Percentiles rank a stretch among this genome's conserved stretches.
Evolutionary conservation across 2,113 vertebrate genomes (phyloP).

Genomic region (Candoia aspera): DNA sequence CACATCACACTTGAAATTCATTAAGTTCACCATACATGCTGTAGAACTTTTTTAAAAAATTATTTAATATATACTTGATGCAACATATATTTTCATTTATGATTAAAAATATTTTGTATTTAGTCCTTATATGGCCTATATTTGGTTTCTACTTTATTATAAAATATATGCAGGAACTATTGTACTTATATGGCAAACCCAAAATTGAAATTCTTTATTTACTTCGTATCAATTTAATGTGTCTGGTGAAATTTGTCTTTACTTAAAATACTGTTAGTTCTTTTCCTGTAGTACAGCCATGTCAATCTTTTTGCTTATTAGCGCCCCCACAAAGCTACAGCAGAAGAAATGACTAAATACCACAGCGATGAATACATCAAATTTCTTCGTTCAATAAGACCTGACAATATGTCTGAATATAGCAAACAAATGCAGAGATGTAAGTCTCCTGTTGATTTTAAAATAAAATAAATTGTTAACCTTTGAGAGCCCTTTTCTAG

Average conservation of each 20-base stretch:
- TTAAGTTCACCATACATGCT: too few species aligned
- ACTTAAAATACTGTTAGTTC: background rate
- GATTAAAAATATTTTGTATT: background rate
- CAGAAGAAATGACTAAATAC: conserved; percentile 87
- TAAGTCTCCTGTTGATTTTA: conserved; percentile 64
- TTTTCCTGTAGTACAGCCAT: background rate
- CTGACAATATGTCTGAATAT: conserved; percentile 87
- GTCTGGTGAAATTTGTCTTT: background rate
- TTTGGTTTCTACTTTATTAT: background rate
- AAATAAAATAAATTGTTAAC: background rate
- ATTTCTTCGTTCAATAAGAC: conserved; percentile 84
- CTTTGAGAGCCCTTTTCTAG: background rate
- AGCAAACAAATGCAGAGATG: conserved; percentile 89
- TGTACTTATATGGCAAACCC: background rate
- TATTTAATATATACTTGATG: background rate
- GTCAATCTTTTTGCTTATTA: conserved; percentile 62
- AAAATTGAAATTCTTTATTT: background rate
- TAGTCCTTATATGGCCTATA: background rate
- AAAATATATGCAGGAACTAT: background rate
- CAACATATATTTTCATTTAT: background rate
- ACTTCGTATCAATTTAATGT: background rate
- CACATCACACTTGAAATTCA: too few species aligned
- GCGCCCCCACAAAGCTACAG: conserved; percentile 85
- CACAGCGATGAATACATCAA: conserved; percentile 88
- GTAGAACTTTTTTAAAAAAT: background rate